A percentile compares a stretch with the other conserved stretches of the same genome.
phyloP scores from a whole-genome alignment of 2,113 vertebrate species.

The Caracal caracal region DNA sequence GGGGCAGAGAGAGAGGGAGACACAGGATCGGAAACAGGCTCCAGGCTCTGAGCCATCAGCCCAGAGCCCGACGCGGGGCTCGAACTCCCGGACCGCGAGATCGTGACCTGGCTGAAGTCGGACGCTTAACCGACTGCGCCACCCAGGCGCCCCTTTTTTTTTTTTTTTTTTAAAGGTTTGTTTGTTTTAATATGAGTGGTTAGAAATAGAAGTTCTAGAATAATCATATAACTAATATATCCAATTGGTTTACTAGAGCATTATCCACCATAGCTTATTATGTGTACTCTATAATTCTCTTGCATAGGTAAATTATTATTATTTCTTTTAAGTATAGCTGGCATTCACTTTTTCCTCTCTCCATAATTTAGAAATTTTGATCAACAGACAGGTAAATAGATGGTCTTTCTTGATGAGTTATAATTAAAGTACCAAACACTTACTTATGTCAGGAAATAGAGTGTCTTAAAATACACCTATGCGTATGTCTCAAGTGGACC shows the following conservation, averaged over 20 bases:
- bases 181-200: conserved; percentile 44
- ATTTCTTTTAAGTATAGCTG: conserved; percentile 71
- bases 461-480: conserved; percentile 64
- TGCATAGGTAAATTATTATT: conserved; percentile 73
- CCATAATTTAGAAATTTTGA: conserved; percentile 74
- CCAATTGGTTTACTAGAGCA: conserved; percentile 31
- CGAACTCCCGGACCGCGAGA: no score
- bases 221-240: conserved; percentile 53
- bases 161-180: neutral
- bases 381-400: conserved; percentile 79
- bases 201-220: conserved; percentile 59
- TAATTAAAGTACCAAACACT: conserved; percentile 73
- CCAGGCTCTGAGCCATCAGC: no score
- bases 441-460: conserved; percentile 63
- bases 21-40: no score
- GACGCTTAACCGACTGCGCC: no score
- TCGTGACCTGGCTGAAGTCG: no score
- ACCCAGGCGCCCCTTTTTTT: neutral
- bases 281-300: conserved; percentile 67
- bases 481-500: neutral
- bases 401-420: conserved; percentile 61
- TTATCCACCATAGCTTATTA: conserved; percentile 53
- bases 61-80: no score
- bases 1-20: no score
- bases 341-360: conserved; percentile 53